Percentiles rank a stretch among this genome's conserved stretches.
These are phyloP conservation scores for Choreutis nemorana DNA, from an alignment of 2,888 invertebrate species.

Conservation along the genomic window DNA sequence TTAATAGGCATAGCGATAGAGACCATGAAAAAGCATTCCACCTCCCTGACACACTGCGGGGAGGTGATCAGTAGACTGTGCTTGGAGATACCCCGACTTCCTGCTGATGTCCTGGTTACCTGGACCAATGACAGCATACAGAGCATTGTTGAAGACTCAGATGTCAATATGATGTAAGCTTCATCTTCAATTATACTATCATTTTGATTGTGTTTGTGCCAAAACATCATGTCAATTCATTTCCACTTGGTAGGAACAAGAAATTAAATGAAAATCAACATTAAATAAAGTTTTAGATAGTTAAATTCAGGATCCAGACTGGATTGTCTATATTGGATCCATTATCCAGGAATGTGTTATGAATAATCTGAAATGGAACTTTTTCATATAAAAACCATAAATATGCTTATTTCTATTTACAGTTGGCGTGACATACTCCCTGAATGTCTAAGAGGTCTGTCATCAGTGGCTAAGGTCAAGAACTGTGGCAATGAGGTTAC, in stretches of 20 bases:
- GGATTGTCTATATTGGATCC: background rate
- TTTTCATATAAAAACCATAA: background rate
- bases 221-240: background rate
- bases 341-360: background rate
- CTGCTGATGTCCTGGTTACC: conserved; percentile 28
- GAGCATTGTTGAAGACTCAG: conserved; percentile 44
- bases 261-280: too few relatives aligned
- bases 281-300: too few relatives aligned
- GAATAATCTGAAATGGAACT: background rate
- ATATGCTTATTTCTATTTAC: conserved; percentile 9
- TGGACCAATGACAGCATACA: conserved; percentile 50
- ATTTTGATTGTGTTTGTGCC: background rate
- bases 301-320: too few relatives aligned
- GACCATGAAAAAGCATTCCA: conserved; percentile 36
- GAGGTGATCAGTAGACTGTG: conserved; percentile 40
- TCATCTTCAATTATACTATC: background rate
- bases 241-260: background rate
- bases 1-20: conserved; percentile 33
- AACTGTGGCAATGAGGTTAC: conserved; percentile 67
- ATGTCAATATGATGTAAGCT: conserved; percentile 55
- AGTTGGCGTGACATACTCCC: conserved; percentile 77
- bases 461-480: conserved; percentile 56
- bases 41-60: conserved; percentile 41
- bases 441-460: conserved; percentile 63
- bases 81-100: conserved; percentile 34